Evolutionary conservation across 2,113 vertebrate species (phyloP), one percentile per base, ranked within the genome.

Genomic region (Platycercus adscitus): DNA sequence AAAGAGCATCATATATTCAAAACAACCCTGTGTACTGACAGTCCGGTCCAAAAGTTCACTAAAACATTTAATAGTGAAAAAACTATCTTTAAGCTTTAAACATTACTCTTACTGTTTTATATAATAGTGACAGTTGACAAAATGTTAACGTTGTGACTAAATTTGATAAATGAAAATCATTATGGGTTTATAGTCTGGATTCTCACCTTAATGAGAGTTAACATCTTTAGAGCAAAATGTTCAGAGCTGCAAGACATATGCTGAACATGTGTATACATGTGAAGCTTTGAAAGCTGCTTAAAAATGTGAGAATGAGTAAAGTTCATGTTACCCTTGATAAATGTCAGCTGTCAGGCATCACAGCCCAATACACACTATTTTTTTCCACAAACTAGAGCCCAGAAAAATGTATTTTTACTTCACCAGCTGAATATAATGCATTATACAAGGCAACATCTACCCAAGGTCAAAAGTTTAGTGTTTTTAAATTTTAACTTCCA

Each of bases 251-350:
- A 89, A 81, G 89, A 98, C 98, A 98, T 95, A 91, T 98, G 97
- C 82, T 94, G 72, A 96, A 93, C 97, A 97, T 89, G 93, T 96
- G 97, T 96, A 95, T 79, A 94, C 69, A 96, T 33, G 81, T 73
- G 94, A 90, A 95, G 87, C 87, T 97, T 97, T 96, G 81, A 95
- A 97, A 96, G 88, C 86, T 92, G 93, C 86, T 96, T 96, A 79
- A 96, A 98, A 97, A 97, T 86, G 72, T 95, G 96, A 96, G 96
- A 97, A 92, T 89, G 86, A 97, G 80, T 96, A 95, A 97, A 97
- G 86, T 86, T 96, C 90, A 88, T 52, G 81, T 91, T 97, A 96
- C 88, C 63, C 88, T 93, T 97, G 96, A 98, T 97, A 97, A 97
- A 97, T 92, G 91, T 97, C 97, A 97, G 93, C 95, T 97, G 96